Base-by-base conservation (phyloP, 2,888 invertebrate genomes). In the Ceramica pisi region DNA sequence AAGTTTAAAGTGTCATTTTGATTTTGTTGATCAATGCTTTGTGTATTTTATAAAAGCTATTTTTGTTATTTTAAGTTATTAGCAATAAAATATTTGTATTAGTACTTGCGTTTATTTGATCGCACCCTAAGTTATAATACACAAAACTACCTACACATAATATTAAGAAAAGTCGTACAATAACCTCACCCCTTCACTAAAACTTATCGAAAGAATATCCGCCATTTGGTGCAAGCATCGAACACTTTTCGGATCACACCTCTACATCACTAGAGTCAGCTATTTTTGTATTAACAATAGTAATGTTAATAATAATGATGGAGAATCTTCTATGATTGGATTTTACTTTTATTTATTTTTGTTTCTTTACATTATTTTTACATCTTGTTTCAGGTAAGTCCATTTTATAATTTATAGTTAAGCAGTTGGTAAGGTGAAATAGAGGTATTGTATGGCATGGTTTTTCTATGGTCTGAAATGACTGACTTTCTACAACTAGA, bases 221-320 rank as follows among this genome's bases (percentile, higher is more conserved):
- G 51, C 70, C 14, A 41, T 26, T 19, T 53, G 14, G 3, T 31
- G 19, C 21, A 55, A 26, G 71, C 7, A 64, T 21, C 44, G 7
- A n/a, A 70, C 8, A 51, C 26, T 35, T n/a, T 50, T 79, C 57
- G 71, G 67, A 82, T 81, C 75, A 50, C 12, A 31, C 16, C 9
- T 46, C n/a, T 12, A 67, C 83, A 72, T 44, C 81, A 75, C 81
- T 71, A 82, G 53, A 41, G 75, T 70, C 82, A 88, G 90, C 89
- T 91, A 90, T 92, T 93, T 93, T 92, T 92, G 92, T 93, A 92
- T 93, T 93, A 93, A 93, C 90, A 91, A 90, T 62, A 78, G 23
- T 90, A 63, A 75, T 60, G 62, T 59, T 76, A 74, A 74, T 74
- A 87, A 88, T 86, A 87, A 88, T 90, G 89, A 89, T 89, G 88